Conservation (phyloP, 2,888 invertebrate genomes). For the Leptinotarsa juncta region DNA sequence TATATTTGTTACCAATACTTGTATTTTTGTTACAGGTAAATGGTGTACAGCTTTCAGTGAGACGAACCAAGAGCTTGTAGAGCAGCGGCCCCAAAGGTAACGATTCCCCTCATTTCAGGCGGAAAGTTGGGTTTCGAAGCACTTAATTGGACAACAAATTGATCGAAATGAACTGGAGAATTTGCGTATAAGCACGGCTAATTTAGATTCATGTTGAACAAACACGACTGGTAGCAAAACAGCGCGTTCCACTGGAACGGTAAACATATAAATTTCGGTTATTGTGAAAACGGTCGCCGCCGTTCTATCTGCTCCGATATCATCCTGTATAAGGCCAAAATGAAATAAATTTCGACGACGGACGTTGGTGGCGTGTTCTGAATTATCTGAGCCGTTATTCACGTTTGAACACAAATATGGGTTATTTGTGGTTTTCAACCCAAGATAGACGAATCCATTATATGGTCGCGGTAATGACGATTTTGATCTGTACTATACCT, state of each 20-base stretch:
- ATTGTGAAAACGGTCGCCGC: slow-evolving; percentile 24
- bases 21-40: slow-evolving; percentile 12
- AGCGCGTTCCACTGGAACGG: neutral
- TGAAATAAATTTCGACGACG: slow-evolving; percentile 33
- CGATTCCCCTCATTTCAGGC: neutral
- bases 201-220: neutral
- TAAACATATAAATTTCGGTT: slow-evolving; percentile 39
- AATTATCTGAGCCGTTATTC: slow-evolving; percentile 30
- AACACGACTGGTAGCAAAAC: slow-evolving; percentile 1
- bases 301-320: slow-evolving; percentile 32
- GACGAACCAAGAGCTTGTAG: neutral
- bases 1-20: neutral
- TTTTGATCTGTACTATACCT: neutral
- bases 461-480: neutral
- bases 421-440: slow-evolving; percentile 11
- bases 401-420: slow-evolving; percentile 4
- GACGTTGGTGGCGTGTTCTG: slow-evolving; percentile 35
- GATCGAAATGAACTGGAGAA: slow-evolving; percentile 16
- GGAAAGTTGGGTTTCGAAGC: slow-evolving; percentile 5
- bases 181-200: slow-evolving; percentile 5
- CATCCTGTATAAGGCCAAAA: slow-evolving; percentile 32
- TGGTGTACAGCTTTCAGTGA: neutral
- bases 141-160: slow-evolving; percentile 10
- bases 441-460: neutral
- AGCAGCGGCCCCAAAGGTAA: neutral